Evolutionary conservation across 2,888 invertebrate genomes (phyloP).

Genomic region (Eucriotettix oculatus): DNA sequence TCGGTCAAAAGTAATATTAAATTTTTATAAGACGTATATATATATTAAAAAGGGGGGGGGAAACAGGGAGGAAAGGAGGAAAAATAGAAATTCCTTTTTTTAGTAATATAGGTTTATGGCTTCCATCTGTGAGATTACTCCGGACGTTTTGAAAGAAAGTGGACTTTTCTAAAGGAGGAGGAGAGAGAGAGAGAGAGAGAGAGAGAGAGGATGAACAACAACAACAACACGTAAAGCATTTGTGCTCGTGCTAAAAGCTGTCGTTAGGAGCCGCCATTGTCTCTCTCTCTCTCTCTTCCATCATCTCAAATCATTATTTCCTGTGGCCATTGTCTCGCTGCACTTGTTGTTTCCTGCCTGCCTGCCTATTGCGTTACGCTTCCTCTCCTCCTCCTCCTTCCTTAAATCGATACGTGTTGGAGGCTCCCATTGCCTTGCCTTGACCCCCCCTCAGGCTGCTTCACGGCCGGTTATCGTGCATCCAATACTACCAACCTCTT

Average conservation of each 20-base stretch:
- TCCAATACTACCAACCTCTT: no score
- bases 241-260: conserved; percentile 4
- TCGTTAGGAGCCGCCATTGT: neutral
- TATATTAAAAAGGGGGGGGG: neutral
- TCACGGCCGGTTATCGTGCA: no score
- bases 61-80: conserved; percentile 21
- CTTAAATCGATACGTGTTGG: neutral
- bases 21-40: conserved; percentile 27
- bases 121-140: conserved; percentile 32
- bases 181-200: conserved; percentile 16
- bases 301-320: neutral
- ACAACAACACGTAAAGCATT: neutral
- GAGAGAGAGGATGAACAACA: no score
- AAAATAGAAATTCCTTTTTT: conserved; percentile 23
- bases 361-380: neutral
- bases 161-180: conserved; percentile 21
- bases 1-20: conserved; percentile 26
- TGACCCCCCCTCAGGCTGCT: no score
- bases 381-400: neutral
- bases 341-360: neutral
- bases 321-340: neutral
- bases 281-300: neutral
- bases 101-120: conserved; percentile 32
- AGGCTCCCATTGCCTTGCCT: no score
- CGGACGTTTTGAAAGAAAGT: conserved; percentile 29